Evolutionary conservation across 2,113 vertebrate species (phyloP), one percentile per base, ranked within the genome.

Genomic region (Neogale vison): DNA sequence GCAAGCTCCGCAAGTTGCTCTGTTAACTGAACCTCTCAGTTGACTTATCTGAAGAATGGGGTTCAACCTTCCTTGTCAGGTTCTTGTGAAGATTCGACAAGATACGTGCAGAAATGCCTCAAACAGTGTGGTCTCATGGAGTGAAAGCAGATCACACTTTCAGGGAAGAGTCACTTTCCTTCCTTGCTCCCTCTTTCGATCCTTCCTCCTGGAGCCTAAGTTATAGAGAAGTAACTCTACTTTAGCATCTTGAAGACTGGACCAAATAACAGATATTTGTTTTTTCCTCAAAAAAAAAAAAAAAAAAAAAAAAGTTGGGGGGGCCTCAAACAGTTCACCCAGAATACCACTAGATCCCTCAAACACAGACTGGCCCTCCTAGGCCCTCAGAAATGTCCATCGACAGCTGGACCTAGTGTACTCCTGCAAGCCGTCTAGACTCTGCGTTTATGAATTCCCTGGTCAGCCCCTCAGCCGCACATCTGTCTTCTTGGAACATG

Each of bases 371-470:
- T 12, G 52, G 71, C 23, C 57, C 86, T 57, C 80, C 21, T 81
- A 45, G 36, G 18, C 31, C 31, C 42, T 36, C 4, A 52, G 34
- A 18, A 50, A 91, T 26, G 29, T 52, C 20, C 15, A 1, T 11
- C 24, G 18, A 18, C 55, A 5, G 9, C 1, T 2, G 31, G 13
- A 7, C 26, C 71, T 12, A 8, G 36, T 0, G 6, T 4, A 4
- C 5, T 26, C 55, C 1, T 0, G 23, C 18, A 5, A 42, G 42
- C 29, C 23, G 59, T 34, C 26, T 8, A 20, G 90, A 61, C 74
- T 45, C 18, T 7, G 77, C 0, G 14, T 45, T 50, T 20, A 20
- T 0, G 31, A 39, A 45, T 23, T 29, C 63, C 34, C 34, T 5
- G 6, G 59, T 24, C 90, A 81, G 95, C 36, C 26, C 57, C 31